phyloP scores from a whole-genome alignment of 2,113 vertebrate species.

The Charina bottae region DNA sequence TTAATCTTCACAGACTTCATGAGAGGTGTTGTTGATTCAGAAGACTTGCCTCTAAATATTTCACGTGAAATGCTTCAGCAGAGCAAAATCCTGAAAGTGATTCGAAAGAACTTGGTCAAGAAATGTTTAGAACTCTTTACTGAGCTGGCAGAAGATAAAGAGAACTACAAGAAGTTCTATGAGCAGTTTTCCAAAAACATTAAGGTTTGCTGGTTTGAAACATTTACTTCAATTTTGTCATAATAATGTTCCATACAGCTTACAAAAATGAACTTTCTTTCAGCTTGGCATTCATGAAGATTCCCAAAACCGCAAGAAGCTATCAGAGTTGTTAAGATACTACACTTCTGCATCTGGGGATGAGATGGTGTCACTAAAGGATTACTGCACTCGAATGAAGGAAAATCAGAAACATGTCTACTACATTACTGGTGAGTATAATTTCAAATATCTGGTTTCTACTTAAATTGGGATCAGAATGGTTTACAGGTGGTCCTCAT shows the following conservation, averaged over 20 bases:
- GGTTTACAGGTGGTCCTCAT: neutral
- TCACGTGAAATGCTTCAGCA: conserved; percentile 98
- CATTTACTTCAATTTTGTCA: neutral
- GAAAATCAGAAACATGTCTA: conserved; percentile 97
- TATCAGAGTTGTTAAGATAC: conserved; percentile 90
- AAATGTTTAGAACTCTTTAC: conserved; percentile 95
- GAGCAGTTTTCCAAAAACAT: conserved; percentile 99
- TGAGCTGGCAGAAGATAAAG: conserved; percentile 92
- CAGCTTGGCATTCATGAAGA: conserved; percentile 98
- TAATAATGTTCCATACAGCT: rapidly evolving
- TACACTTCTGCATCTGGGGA: conserved; percentile 94
- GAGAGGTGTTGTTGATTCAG: conserved; percentile 94
- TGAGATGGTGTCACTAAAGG: conserved; percentile 95
- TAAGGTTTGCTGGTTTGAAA: conserved; percentile 78
- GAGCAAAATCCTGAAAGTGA: conserved; percentile 97
- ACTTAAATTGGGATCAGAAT: neutral
- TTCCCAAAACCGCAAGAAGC: conserved; percentile 93
- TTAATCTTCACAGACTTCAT: conserved; percentile 80
- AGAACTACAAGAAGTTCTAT: conserved; percentile 96
- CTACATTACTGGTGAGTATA: conserved; percentile 91
- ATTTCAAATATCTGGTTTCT: neutral
- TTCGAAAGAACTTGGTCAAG: conserved; percentile 96
- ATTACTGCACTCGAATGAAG: conserved; percentile 96
- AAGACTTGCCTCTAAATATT: conserved; percentile 95
- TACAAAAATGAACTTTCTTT: rapidly evolving